Conservation (phyloP, 2,888 invertebrate genomes). For the Urechis unicinctus region DNA sequence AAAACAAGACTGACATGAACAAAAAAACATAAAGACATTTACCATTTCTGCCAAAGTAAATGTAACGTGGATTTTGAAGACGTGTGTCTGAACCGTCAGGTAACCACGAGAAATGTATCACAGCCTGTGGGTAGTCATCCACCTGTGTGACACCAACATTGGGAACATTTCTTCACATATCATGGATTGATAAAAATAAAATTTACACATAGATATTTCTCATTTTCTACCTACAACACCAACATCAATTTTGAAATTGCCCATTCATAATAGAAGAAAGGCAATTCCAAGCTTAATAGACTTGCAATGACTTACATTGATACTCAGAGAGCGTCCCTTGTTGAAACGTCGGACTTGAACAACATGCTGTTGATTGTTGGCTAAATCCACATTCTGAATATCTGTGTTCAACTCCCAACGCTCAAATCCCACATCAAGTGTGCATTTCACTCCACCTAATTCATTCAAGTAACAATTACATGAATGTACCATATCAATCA, state of each 20-base stretch:
- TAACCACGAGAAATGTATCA: slow-evolving; percentile 69
- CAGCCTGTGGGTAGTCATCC: slow-evolving; percentile 79
- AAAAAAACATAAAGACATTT: slow-evolving; percentile 14
- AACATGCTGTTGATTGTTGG: slow-evolving; percentile 90
- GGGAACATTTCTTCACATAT: too few species aligned
- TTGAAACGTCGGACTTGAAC: slow-evolving; percentile 74
- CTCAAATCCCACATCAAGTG: slow-evolving; percentile 95
- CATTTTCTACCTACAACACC: too few species aligned
- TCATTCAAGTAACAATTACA: background rate
- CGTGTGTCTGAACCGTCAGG: slow-evolving; percentile 91
- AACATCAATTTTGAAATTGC: too few species aligned
- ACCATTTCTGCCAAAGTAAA: slow-evolving; percentile 90
- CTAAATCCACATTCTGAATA: slow-evolving; percentile 72
- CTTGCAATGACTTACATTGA: background rate
- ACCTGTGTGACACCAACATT: slow-evolving; percentile 58
- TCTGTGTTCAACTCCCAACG: slow-evolving; percentile 87
- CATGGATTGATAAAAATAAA: too few species aligned
- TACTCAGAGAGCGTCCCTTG: slow-evolving; percentile 61
- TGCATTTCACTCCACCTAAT: slow-evolving; percentile 79
- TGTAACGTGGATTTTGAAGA: slow-evolving; percentile 91
- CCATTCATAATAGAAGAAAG: too few species aligned
- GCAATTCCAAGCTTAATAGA: background rate
- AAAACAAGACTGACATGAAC: background rate
- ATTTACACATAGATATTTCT: too few species aligned
- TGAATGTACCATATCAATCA: too few species aligned